Conservation (phyloP, 2,888 invertebrate genomes). For the Emesis furor region DNA sequence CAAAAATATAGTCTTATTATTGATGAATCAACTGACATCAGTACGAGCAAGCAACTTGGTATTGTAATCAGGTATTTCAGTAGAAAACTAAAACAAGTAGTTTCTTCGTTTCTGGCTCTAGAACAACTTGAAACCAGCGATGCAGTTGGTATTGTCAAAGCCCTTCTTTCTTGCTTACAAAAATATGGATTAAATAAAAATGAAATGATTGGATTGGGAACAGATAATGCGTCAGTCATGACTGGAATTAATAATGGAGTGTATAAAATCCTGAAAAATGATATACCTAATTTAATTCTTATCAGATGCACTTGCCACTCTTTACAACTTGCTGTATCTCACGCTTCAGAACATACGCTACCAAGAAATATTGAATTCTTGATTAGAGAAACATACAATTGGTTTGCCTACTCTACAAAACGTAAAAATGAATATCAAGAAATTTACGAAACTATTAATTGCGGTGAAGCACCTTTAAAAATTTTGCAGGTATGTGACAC, state of each 20-base stretch:
- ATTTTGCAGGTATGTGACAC: constrained; percentile 15
- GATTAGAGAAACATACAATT: constrained; percentile 36
- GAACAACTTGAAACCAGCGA: constrained; percentile 59
- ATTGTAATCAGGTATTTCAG: constrained; percentile 63
- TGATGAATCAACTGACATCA: constrained; percentile 67
- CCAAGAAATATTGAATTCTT: constrained; percentile 69
- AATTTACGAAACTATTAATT: neutral
- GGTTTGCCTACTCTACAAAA: constrained; percentile 37
- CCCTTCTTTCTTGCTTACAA: neutral
- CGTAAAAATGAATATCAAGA: constrained; percentile 14
- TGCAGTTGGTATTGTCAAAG: constrained; percentile 63
- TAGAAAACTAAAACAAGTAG: constrained; percentile 27
- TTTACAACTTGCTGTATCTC: constrained; percentile 65
- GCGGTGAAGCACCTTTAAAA: constrained; percentile 16
- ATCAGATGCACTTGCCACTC: constrained; percentile 34
- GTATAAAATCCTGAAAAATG: constrained; percentile 61
- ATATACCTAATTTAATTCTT: constrained; percentile 16
- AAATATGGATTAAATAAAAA: constrained; percentile 9
- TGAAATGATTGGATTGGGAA: constrained; percentile 52
- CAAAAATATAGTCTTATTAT: constrained; percentile 58
- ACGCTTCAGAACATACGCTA: constrained; percentile 54
- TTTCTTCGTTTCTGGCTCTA: constrained; percentile 55
- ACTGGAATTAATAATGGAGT: constrained; percentile 74
- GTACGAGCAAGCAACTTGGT: constrained; percentile 5
- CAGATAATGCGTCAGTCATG: constrained; percentile 77